phyloP scores from a whole-genome alignment of 2,888 invertebrate genomes.

The Oxystoma pomonae region DNA sequence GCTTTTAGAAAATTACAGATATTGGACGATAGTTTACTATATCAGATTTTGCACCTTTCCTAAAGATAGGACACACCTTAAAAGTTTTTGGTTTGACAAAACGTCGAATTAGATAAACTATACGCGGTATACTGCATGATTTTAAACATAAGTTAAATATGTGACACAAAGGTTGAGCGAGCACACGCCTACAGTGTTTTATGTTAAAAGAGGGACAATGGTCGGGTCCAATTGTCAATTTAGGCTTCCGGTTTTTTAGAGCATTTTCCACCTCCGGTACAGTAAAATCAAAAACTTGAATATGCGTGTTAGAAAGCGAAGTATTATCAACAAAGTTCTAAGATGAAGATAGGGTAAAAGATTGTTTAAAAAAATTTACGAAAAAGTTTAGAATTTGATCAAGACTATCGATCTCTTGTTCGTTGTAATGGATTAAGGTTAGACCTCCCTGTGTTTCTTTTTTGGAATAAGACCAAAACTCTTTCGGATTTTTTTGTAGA shows the following conservation, averaged over 20 bases:
- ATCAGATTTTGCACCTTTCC: background rate
- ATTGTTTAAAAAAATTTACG: background rate
- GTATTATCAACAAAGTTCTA: background rate
- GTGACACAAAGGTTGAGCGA: background rate
- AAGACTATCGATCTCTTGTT: background rate
- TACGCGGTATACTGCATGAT: background rate
- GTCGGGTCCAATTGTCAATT: background rate
- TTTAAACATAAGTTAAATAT: background rate
- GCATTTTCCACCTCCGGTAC: background rate
- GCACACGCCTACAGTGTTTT: background rate
- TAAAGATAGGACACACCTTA: background rate
- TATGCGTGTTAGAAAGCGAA: background rate
- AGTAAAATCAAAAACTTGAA: background rate
- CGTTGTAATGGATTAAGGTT: background rate
- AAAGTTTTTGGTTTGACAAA: background rate
- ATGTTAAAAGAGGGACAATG: background rate
- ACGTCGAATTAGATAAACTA: too few species aligned
- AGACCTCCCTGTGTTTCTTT: background rate
- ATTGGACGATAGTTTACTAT: background rate
- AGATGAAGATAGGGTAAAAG: background rate
- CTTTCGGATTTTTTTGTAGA: background rate
- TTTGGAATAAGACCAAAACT: background rate
- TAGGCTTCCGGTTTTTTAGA: background rate
- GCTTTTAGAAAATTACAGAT: background rate
- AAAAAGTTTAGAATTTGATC: background rate